A percentile compares a stretch with the other conserved stretches of the same genome.
These are phyloP conservation scores for Phortica okadai DNA, from an alignment of 2,888 invertebrate genomes.

Conservation along the genomic window DNA sequence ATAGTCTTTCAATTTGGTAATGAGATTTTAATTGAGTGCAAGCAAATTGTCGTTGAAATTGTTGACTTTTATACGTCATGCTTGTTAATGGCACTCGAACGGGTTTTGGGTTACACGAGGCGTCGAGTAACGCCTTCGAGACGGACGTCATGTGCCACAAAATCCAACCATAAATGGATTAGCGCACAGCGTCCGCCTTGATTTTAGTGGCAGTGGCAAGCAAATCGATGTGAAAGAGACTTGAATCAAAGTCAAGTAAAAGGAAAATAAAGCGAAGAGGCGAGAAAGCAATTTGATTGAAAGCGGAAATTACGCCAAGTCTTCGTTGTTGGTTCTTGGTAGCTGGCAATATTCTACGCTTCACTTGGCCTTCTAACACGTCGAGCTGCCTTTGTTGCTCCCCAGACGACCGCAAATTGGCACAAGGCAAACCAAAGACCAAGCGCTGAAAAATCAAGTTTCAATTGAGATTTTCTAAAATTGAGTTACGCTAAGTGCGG, in stretches of 20 bases:
- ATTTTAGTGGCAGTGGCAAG: not conserved
- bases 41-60: not conserved
- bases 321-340: conserved; percentile 35
- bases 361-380: not conserved
- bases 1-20: conserved; percentile 53
- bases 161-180: conserved; percentile 19
- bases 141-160: not conserved
- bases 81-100: not conserved
- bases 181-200: not conserved
- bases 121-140: no score
- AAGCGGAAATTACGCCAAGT: conserved; percentile 61
- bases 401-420: conserved; percentile 13
- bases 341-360: not conserved
- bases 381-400: not conserved
- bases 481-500: conserved; percentile 51
- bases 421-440: conserved; percentile 4
- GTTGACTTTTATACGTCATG: not conserved
- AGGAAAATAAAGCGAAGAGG: conserved; percentile 24
- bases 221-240: not conserved
- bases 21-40: conserved; percentile 47
- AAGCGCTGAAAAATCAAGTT: conserved; percentile 57
- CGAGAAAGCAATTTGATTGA: conserved; percentile 59
- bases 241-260: not conserved
- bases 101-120: not conserved
- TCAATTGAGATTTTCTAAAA: conserved; percentile 64